Conservation (phyloP, 2,888 invertebrate species). For the Norana najaformis region DNA sequence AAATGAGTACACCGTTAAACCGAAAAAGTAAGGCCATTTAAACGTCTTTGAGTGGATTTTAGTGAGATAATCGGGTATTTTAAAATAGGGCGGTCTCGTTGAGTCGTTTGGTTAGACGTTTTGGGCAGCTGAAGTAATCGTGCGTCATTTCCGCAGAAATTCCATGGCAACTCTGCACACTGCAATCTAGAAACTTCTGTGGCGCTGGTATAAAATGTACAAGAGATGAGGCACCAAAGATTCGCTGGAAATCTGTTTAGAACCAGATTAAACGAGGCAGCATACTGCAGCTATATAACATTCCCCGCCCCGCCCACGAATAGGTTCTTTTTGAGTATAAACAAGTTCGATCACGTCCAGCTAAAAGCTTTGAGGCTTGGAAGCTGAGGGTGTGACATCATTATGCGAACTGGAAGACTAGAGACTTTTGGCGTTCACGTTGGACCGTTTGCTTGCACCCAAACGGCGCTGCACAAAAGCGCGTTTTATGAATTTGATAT, state of each 20-base stretch:
- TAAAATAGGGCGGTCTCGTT: not conserved
- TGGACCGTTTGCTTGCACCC: too few species aligned
- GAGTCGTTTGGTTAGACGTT: not conserved
- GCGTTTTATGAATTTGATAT: too few species aligned
- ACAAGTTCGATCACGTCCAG: not conserved
- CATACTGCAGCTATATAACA: not conserved
- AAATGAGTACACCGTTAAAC: slow-evolving; percentile 24
- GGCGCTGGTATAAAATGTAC: not conserved
- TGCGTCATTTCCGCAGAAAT: slow-evolving; percentile 16
- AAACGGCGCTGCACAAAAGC: too few species aligned
- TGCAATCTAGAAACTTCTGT: slow-evolving; percentile 18
- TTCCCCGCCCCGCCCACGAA: too few species aligned
- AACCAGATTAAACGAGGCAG: not conserved
- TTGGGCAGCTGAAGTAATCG: not conserved
- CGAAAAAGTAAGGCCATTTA: not conserved
- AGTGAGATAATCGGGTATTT: not conserved
- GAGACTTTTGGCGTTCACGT: too few species aligned
- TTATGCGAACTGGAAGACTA: not conserved
- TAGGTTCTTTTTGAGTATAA: too few species aligned
- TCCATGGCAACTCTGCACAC: slow-evolving; percentile 10
- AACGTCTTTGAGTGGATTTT: not conserved
- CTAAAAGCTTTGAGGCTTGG: too few species aligned
- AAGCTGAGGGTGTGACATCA: too few species aligned
- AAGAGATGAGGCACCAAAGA: not conserved
- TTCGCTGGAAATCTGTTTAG: not conserved